Evolutionary conservation across 1,140 invertebrate genomes (phyloP).

Genomic region (Oscheius sp.): DNA sequence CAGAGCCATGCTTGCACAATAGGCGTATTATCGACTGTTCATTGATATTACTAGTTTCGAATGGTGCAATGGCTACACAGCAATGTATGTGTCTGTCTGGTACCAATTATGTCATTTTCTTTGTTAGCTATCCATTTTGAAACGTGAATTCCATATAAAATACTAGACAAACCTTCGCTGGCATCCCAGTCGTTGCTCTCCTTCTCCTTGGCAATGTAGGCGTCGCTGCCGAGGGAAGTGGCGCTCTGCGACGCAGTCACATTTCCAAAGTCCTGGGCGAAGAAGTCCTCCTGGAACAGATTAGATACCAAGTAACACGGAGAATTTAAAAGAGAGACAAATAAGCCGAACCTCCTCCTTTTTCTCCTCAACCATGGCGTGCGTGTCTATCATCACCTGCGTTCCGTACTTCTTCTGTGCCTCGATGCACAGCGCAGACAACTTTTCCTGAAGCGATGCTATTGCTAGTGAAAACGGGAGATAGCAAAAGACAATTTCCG

Average conservation of each 20-base stretch:
- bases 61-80: too few species aligned
- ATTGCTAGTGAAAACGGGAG: not conserved
- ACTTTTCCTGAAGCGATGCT: slow-evolving; percentile 69
- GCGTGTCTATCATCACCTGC: slow-evolving; percentile 70
- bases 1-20: too few species aligned
- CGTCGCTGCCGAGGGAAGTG: slow-evolving; percentile 11
- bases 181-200: slow-evolving; percentile 11
- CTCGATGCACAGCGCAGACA: slow-evolving; percentile 74
- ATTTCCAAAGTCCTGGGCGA: slow-evolving; percentile 44
- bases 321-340: not conserved
- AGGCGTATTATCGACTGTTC: too few species aligned
- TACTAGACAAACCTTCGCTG: not conserved
- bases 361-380: slow-evolving; percentile 14
- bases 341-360: slow-evolving; percentile 15
- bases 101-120: too few species aligned
- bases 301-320: not conserved
- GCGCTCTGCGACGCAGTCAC: slow-evolving; percentile 9
- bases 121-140: too few species aligned
- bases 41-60: too few species aligned
- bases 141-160: not conserved
- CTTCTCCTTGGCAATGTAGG: slow-evolving; percentile 30
- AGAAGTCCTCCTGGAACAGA: slow-evolving; percentile 45
- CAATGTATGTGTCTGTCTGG: too few species aligned
- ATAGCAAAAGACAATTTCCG: slow-evolving; percentile 17
- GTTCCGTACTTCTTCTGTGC: slow-evolving; percentile 83